Percentiles rank a stretch among this genome's conserved stretches.
phyloP scores from a whole-genome alignment of 2,797 vertebrate species.

The Pogonophryne albipinna region DNA sequence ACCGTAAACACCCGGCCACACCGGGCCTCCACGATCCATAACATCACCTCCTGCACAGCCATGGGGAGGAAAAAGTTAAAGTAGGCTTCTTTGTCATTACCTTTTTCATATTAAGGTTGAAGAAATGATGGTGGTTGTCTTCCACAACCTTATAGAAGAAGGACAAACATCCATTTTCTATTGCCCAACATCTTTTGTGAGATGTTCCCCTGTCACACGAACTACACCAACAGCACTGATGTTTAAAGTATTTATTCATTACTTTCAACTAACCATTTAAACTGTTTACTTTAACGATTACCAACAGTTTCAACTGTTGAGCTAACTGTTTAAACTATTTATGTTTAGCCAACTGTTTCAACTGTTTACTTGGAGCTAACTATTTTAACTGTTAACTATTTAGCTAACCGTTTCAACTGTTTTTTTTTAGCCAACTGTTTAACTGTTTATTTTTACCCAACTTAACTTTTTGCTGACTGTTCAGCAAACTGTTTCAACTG shows the following conservation, averaged over 20 bases:
- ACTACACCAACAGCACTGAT: neutral
- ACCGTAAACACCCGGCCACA: constrained; percentile 94
- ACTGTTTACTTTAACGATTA: no score
- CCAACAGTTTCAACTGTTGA: no score
- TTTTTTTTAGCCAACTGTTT: no score
- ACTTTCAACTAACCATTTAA: neutral
- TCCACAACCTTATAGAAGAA: neutral
- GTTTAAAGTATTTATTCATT: neutral
- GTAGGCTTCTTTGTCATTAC: neutral
- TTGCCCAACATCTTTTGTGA: neutral
- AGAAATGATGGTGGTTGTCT: neutral
- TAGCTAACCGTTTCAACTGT: no score
- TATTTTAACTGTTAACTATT: no score
- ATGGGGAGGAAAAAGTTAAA: neutral
- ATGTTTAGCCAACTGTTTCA: no score
- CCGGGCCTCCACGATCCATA: constrained; percentile 91
- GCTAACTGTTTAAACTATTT: no score
- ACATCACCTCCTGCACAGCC: constrained; percentile 86
- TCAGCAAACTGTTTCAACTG: no score
- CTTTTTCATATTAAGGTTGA: neutral
- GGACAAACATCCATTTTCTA: neutral
- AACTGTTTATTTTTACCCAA: neutral
- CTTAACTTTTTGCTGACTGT: neutral
- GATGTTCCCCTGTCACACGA: neutral
- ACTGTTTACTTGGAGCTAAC: no score